Evolutionary conservation across 2,888 invertebrate species (phyloP), one percentile per base, ranked within the genome.

Genomic region (Lottia scabra): DNA sequence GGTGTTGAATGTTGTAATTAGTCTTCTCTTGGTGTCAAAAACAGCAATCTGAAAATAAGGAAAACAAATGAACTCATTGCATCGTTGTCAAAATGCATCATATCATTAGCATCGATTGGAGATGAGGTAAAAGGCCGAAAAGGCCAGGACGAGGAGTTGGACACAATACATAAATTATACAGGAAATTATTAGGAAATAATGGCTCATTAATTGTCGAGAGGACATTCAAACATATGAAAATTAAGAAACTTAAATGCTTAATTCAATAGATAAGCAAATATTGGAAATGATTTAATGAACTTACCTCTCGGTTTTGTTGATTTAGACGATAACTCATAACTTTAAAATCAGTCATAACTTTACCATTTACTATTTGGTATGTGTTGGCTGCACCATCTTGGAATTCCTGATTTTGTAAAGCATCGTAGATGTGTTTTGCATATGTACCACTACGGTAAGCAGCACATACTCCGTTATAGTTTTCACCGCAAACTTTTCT

Each of bases 401-500:
- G 66, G 23, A 77, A 75, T 16, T 78, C 65, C 0, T 73, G 63
- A 56, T 79, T 72, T 13, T 74, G 70, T 6, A 77, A n/a, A 2
- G 56, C 64, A 19, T 63, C 62, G 27, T 45, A 63, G 0, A 77
- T 64, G 3, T 46, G 66, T 38, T 62, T 38, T n/a, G 73, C 70
- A 26, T 68, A 19, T 26, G 68, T 66, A 0, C 26, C 23, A 68
- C 65, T 26, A 26, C 68, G 67, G 38, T 71, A 73, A 1, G 16
- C 19, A 13, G 77, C 13, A 56, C 74, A 72, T 43, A 65, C 26
- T 30, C 68, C 68, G 23, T 43, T 68, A 65, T 83, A 82, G 23
- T 68, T 67, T 5, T 38, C 70, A 0, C 84, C 83, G 70, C 85
- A 87, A 44, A 78, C 71, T 0, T 86, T 82, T n/a, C 79, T 73